These are phyloP conservation scores for Eublepharis macularius DNA, from an alignment of 2,113 vertebrate genomes.

Conservation along the genomic window DNA sequence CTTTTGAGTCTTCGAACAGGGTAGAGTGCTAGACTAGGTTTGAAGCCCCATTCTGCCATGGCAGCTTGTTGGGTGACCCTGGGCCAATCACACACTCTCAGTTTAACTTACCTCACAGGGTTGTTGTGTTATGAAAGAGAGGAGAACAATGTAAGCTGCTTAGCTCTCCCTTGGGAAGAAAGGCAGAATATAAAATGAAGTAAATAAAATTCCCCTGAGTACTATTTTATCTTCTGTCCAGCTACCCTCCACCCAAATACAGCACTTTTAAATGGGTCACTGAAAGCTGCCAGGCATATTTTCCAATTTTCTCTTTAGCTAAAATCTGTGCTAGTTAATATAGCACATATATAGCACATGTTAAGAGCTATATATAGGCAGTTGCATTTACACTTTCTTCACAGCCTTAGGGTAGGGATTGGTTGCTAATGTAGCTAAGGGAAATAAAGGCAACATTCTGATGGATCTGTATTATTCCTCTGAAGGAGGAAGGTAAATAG, in stretches of 20 bases:
- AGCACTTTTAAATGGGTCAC: neutral
- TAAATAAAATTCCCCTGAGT: accelerated
- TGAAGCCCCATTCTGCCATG: too few relatives aligned
- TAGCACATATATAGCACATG: too few relatives aligned
- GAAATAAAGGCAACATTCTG: neutral
- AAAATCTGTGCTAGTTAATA: constrained; percentile 14
- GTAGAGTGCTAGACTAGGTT: too few relatives aligned
- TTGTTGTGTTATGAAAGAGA: too few relatives aligned
- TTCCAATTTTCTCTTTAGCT: constrained; percentile 13
- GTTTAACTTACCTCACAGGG: too few relatives aligned
- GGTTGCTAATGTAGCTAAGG: constrained; percentile 19
- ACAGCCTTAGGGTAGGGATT: constrained; percentile 29
- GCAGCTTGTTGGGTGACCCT: too few relatives aligned
- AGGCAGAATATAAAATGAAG: too few relatives aligned
- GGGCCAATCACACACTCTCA: too few relatives aligned
- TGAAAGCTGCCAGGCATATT: constrained; percentile 16
- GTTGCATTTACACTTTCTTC: neutral
- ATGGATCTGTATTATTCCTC: constrained; percentile 21
- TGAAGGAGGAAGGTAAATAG: neutral
- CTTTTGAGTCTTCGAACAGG: neutral
- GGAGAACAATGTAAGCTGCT: too few relatives aligned
- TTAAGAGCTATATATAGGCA: neutral
- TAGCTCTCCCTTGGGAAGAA: too few relatives aligned
- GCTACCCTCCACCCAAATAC: neutral
- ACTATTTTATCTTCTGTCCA: neutral